Percentiles rank a stretch among this genome's conserved stretches.
Conservation (phyloP, 64 coral and sea anemone species). For the Orbicella faveolata region DNA sequence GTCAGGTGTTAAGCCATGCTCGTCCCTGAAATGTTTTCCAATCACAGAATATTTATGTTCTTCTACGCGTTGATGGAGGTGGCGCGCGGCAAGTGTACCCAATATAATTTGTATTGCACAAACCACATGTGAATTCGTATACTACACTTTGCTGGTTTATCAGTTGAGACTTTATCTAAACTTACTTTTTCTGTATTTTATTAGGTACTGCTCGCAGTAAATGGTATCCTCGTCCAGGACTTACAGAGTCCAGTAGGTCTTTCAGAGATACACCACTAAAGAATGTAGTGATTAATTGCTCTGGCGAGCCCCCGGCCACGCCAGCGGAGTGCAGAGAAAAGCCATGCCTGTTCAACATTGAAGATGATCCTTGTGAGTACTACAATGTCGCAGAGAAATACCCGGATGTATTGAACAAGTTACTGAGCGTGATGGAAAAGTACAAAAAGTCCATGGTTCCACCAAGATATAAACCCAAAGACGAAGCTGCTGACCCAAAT, state of each 20-base stretch:
- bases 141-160: too few relatives aligned
- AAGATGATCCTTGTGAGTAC: constrained; percentile 42
- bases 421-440: constrained; percentile 8
- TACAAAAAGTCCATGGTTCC: constrained; percentile 49
- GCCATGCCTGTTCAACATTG: constrained; percentile 43
- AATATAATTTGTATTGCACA: too few relatives aligned
- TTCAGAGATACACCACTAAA: background rate
- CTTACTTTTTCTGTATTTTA: background rate
- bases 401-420: constrained; percentile 14
- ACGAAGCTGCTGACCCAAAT: constrained; percentile 3
- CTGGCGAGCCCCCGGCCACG: constrained; percentile 3
- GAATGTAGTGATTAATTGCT: constrained; percentile 43
- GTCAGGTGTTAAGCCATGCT: too few relatives aligned
- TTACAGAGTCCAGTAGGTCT: background rate
- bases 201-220: background rate
- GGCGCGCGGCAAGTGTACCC: too few relatives aligned
- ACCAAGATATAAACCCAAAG: constrained; percentile 7
- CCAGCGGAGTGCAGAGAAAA: constrained; percentile 13
- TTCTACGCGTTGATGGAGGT: too few relatives aligned
- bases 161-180: too few relatives aligned
- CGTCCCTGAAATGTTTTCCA: too few relatives aligned
- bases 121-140: too few relatives aligned
- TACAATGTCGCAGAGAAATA: constrained; percentile 18
- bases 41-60: too few relatives aligned
- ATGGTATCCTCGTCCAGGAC: constrained; percentile 20